Evolutionary conservation across 64 coral and sea anemone species (phyloP), one percentile per base, ranked within the genome.

Genomic region (Catalaphyllia jardinei): DNA sequence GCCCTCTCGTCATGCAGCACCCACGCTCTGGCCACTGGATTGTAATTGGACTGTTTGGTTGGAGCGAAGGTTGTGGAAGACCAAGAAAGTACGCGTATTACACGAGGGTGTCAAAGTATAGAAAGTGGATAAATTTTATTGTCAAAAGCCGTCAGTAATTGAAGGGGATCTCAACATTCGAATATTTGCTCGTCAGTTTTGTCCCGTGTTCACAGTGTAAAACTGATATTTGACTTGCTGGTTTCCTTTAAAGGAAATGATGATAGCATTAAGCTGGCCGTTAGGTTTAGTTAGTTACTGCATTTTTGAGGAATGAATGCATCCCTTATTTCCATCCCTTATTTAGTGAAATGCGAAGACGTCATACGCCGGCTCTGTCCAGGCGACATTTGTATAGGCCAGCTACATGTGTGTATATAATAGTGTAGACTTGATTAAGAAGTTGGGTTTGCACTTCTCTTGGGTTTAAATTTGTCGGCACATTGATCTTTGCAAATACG

Each of bases 1-100:
- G 95, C 31, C 95, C 95, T 2, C 57, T 96, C 4, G 95, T 96
- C 18, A 89, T 96, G 39, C 95, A 93, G 24, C 93, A 89, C 29
- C 94, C 94, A 31, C 88, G 89, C 24, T 93, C 94, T 4, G 94
- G 94, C n/a, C 88, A 91, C 55, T 96, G 95, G 95, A 84, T 89
- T 28, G 88, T 96, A 19, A 79, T 96, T 54, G 95, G 95, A 72
- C 86, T 96, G 67, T 96, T 96, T 11, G 95, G 95, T 0, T 96
- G 95, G 95, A 96, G 91, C 29, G 95, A 93, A 25, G 95, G 95
- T 11, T 96, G 95, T 42, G 95, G 81, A 8, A 88, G 90, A 54
- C 83, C 95, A 1, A 87, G 86, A 54, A 96, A 96, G 74, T 96
- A 96, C 29, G 80, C 95, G 1, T 96, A 96, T 30, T 96, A 93